Base-by-base conservation (phyloP, 1,140 invertebrate genomes). In the Drosophila orena region DNA sequence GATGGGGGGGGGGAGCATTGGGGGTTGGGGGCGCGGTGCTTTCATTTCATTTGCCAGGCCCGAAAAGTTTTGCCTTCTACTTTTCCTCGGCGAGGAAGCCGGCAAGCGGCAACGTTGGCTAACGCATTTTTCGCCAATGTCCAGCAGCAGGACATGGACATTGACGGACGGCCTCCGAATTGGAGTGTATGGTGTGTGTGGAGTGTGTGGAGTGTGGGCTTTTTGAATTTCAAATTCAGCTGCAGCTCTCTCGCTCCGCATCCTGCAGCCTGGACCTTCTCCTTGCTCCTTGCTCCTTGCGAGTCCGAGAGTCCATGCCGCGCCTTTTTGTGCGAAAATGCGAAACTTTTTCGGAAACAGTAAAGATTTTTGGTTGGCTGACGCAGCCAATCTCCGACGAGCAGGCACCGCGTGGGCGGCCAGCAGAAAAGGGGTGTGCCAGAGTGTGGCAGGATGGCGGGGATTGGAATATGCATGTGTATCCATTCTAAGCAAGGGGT, bases 281-380 rank as follows among this genome's bases (percentile, higher is more conserved):
- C 42, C 42, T 44, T 44, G 42, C 42, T 44, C 42, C 42, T 44
- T 44, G 42, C 42, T 44, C 40, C 64, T 60, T 62, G 58, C 47
- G 56, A 55, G 43, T 52, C 55, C 65, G 11, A 27, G 57, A 38
- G 43, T 64, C 40, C 22, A 58, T 65, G 80, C 84, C 84, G 84
- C 84, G 84, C 84, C 84, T 89, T 89, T 89, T 89, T 89, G 84
- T 84, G 80, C 84, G 84, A 84, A 89, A 90, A 84, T 89, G 85
- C 77, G 77, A 72, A 89, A 89, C 84, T 89, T 89, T 89, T 89
- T 89, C 84, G 84, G 84, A 81, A 89, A 89, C 85, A 90, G 84
- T 89, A 90, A 89, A 89, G 84, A 89, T 89, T 89, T 88, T 89
- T 89, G 84, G 84, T 89, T 89, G 84, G 84, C 84, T 89, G 77